A percentile compares a stretch with the other conserved stretches of the same genome.
Conservation (phyloP, 2,113 vertebrate species). For the Malurus elegans region DNA sequence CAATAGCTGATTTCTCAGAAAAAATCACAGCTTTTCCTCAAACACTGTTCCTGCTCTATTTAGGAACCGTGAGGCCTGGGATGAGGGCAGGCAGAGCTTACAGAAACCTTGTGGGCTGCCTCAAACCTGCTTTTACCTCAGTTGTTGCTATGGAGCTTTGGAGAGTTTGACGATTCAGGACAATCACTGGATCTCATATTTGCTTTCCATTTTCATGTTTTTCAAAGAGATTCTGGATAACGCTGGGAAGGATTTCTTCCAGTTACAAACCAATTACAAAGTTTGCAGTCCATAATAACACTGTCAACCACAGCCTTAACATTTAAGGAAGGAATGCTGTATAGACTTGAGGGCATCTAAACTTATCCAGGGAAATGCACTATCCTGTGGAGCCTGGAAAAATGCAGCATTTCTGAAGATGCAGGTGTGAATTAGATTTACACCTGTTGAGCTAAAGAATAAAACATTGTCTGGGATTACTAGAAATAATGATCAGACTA, state of each 20-base stretch:
- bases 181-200: not conserved
- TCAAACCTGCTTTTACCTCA: conserved; percentile 27
- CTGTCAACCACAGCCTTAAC: not conserved
- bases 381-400: not conserved
- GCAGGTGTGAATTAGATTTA: not conserved
- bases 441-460: not conserved
- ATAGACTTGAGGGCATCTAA: not conserved
- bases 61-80: not conserved
- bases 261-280: not conserved
- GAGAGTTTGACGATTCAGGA: conserved; percentile 11
- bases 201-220: not conserved
- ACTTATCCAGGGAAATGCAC: not conserved
- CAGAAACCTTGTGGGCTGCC: not conserved
- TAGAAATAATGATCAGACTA: not conserved
- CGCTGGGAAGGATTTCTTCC: not conserved
- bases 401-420: not conserved
- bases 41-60: not conserved
- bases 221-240: not conserved
- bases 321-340: not conserved
- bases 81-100: conserved; percentile 12
- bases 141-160: conserved; percentile 45
- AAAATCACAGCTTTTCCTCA: conserved; percentile 37
- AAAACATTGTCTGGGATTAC: not conserved
- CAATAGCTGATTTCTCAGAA: not conserved
- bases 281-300: not conserved